A percentile compares a stretch with the other conserved stretches of the same genome.
Evolutionary conservation across 2,113 vertebrate genomes (phyloP).

Genomic region (Labeo catla): DNA sequence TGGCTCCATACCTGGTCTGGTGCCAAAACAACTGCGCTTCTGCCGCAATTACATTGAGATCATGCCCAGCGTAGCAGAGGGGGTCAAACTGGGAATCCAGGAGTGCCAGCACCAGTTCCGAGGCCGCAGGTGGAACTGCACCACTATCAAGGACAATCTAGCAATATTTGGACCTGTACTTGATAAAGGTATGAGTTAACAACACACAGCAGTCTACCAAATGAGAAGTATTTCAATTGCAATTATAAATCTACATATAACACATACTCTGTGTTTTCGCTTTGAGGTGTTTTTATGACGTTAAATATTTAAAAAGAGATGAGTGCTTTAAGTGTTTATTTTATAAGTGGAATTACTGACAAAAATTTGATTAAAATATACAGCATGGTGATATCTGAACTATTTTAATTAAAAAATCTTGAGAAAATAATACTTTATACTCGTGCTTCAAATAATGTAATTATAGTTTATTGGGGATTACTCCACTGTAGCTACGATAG

Average conservation of each 20-base stretch:
- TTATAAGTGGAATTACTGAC: background rate
- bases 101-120: constrained; percentile 98
- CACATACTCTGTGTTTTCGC: background rate
- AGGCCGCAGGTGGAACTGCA: constrained; percentile 97
- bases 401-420: background rate
- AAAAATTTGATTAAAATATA: background rate
- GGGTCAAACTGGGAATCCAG: constrained; percentile 95
- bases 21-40: constrained; percentile 97
- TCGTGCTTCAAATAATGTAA: background rate
- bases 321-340: background rate
- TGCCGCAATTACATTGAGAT: constrained; percentile 98
- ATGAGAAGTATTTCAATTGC: background rate
- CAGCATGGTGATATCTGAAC: background rate
- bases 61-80: constrained; percentile 97
- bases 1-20: constrained; percentile 92
- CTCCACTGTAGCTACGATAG: background rate
- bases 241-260: background rate
- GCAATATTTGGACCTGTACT: constrained; percentile 97
- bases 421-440: background rate
- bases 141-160: constrained; percentile 89
- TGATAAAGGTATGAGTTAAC: constrained; percentile 86
- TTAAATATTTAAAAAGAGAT: too few relatives aligned
- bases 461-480: background rate
- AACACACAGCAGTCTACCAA: background rate
- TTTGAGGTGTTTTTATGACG: background rate